Evolutionary conservation across 2,113 vertebrate species (phyloP), one percentile per base, ranked within the genome.

Genomic region (Oncorhynchus keta): DNA sequence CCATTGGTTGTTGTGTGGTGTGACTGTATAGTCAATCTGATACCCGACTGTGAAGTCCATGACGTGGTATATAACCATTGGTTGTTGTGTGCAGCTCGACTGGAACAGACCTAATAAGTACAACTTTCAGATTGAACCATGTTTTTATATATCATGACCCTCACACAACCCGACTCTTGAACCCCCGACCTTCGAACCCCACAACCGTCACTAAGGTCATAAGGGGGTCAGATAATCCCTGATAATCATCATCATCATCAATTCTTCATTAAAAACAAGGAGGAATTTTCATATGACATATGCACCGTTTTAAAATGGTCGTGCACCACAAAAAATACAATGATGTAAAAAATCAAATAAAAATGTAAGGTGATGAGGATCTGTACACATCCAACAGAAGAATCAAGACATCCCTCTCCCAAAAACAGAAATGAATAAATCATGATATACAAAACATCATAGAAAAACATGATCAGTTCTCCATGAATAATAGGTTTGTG

Each of bases 201-300:
- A 80, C 90, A 86, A 92, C 88, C 81, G 49, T 88, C 83, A 81
- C 86, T 81, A 81, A 76, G 91, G 81, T 91, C 84, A n/a, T n/a
- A n/a, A 76, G 90, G 86, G 86, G 89, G 86, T 70, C 90, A 84
- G n/a, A n/a, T n/a, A n/a, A n/a, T 92, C 89, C 90, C 92, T 92
- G 82, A 75, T 77, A 68, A 82, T 85, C 67, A 59, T 81, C 74
- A 79, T 76, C 59, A 35, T 73, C 22, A 71, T 83, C 73, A 83
- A 83, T 86, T 85, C 79, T 89, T 84, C 75, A 85, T 89, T 82
- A 81, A 83, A 81, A 81, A 83, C 78, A 74, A 68, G 71, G 78
- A 87, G 83, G 76, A 88, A 83, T 80, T 79, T 83, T 77, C 81
- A 84, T 84, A 85, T 76, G 79, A 83, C 76, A 57, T 83, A 83